Base-by-base conservation (phyloP, 2,888 invertebrate species). In the Aporophyla nigra region DNA sequence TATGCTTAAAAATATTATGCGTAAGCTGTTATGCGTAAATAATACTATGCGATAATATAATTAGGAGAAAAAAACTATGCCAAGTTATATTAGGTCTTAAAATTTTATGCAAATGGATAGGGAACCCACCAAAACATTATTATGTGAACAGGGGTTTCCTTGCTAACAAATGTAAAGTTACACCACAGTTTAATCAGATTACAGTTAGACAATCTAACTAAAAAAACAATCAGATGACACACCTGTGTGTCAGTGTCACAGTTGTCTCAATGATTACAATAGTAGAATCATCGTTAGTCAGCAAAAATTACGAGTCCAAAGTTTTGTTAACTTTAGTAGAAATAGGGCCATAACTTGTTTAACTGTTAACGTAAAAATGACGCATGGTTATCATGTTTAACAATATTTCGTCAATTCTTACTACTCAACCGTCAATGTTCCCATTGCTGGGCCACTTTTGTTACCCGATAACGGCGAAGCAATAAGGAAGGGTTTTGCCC, bases 171-270 rank as follows among this genome's bases (percentile, higher is more conserved):
- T 24, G 33, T 21, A 51, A 59, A 6, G n/a, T 74, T 59, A 14
- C 76, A 49, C 46, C 53, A 63, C 16, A 16, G 24, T 76, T 49
- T 27, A 21, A 63, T 5, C 21, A 76, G 49, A 75, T 76, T 51
- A 75, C 76, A 76, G 49, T 49, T 40, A 40, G 0, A 16, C 14
- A 33, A 24, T n/a, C 56, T 10, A 24, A 5, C 9, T n/a, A 33
- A 62, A 46, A n/a, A 51, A 67, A 46, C n/a, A 67, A 67, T 59
- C 33, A 24, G 16, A 51, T 10, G 68, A 43, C 70, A n/a, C 19
- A n/a, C 74, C 54, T 33, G 46, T 62, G 71, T 71, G 46, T 74
- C 74, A 75, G 70, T 69, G 27, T 75, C 75, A 76, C 27, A 51
- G 43, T n/a, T 62, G 19, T 10, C n/a, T 19, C 46, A 53, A 61